Evolutionary conservation across 2,888 invertebrate genomes (phyloP).

Genomic region (Tridacna crocea): DNA sequence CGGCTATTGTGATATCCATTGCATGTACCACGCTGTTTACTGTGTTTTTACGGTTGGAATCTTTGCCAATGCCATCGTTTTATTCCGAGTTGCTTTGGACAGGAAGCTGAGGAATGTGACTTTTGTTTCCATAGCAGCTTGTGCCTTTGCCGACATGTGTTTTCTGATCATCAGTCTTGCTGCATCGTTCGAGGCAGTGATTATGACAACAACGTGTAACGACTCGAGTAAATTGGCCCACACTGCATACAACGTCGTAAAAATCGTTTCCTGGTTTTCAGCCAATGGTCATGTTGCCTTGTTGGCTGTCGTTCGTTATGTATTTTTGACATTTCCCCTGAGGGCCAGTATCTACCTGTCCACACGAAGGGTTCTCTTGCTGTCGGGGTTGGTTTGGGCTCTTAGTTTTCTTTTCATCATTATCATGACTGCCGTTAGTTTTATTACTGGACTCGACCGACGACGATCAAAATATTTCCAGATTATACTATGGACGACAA

Average conservation of each 20-base stretch:
- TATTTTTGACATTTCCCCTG: slow-evolving; percentile 12
- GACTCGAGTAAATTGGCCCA: neutral
- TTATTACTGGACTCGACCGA: neutral
- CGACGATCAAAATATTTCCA: slow-evolving; percentile 33
- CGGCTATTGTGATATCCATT: slow-evolving; percentile 32
- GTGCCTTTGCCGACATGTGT: slow-evolving; percentile 39
- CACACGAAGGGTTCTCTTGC: slow-evolving; percentile 29
- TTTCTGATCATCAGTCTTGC: slow-evolving; percentile 29
- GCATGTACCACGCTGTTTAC: slow-evolving; percentile 37
- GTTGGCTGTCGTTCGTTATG: slow-evolving; percentile 47
- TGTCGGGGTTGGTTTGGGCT: slow-evolving; percentile 43
- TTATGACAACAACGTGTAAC: slow-evolving; percentile 17
- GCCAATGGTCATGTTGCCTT: slow-evolving; percentile 49
- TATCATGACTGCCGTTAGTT: slow-evolving; percentile 25
- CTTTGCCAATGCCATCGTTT: slow-evolving; percentile 42
- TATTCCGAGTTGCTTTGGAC: slow-evolving; percentile 29
- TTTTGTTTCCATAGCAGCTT: slow-evolving; percentile 41
- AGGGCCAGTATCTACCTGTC: neutral
- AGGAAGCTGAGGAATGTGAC: slow-evolving; percentile 37
- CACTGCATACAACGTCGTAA: slow-evolving; percentile 28
- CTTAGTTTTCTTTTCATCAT: slow-evolving; percentile 36
- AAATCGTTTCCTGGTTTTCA: slow-evolving; percentile 41
- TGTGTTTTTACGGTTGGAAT: slow-evolving; percentile 32
- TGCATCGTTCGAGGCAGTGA: slow-evolving; percentile 31
- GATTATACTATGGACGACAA: slow-evolving; percentile 33